These are phyloP conservation scores for Battus philenor DNA, from an alignment of 1,140 invertebrate genomes.

Conservation along the genomic window DNA sequence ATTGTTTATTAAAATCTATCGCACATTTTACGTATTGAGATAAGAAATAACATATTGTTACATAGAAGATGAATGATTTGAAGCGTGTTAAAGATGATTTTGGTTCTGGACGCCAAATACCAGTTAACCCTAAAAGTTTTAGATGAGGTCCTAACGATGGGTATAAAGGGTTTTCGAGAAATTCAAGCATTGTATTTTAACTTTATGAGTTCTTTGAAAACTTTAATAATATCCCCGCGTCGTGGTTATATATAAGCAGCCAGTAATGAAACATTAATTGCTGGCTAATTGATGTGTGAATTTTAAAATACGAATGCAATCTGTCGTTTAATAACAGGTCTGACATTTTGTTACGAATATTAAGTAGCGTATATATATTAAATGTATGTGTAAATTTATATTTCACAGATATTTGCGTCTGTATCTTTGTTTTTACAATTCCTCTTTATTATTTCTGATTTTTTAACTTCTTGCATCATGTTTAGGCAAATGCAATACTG, in stretches of 20 bases:
- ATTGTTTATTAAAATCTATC: constrained; percentile 21
- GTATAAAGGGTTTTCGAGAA: constrained; percentile 28
- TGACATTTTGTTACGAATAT: not conserved
- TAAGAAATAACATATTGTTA: constrained; percentile 34
- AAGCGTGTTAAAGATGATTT: constrained; percentile 18
- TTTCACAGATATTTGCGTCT: too few species aligned
- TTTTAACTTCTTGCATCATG: too few species aligned
- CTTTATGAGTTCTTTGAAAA: not conserved
- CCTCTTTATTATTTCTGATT: too few species aligned
- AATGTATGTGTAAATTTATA: too few species aligned
- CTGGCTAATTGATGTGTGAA: constrained; percentile 13
- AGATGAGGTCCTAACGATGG: constrained; percentile 41
- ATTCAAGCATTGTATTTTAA: constrained; percentile 16
- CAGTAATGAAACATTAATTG: not conserved
- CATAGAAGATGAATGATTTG: constrained; percentile 31
- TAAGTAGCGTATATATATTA: too few species aligned
- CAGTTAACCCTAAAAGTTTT: constrained; percentile 25
- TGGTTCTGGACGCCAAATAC: constrained; percentile 34
- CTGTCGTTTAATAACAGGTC: constrained; percentile 13
- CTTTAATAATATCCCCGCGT: not conserved
- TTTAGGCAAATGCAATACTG: too few species aligned
- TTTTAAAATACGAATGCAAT: constrained; percentile 1
- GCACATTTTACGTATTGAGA: constrained; percentile 41
- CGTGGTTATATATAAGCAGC: too few species aligned
- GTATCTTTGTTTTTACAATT: too few species aligned